Percentiles rank a stretch among this genome's conserved stretches.
Conservation (phyloP, 2,888 invertebrate genomes). For the Eugnorisma glareosa region DNA sequence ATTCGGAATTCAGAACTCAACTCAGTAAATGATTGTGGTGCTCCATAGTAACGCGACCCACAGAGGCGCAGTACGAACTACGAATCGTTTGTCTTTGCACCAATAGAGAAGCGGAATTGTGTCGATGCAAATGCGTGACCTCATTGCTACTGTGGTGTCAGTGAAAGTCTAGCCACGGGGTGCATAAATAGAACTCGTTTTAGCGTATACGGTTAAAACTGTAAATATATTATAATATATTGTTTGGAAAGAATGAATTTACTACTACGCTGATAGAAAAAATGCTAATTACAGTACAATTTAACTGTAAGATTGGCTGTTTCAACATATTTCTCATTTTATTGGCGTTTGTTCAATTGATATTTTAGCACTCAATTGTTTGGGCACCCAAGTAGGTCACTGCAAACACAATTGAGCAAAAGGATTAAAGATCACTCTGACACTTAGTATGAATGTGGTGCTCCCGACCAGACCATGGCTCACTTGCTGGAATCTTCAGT, state of each 20-base stretch:
- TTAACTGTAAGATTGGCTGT: neutral
- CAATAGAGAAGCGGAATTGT: constrained; percentile 20
- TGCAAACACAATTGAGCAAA: neutral
- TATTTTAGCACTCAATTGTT: neutral
- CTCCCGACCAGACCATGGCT: neutral
- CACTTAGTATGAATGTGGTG: neutral
- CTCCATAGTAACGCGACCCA: neutral
- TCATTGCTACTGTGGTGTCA: constrained; percentile 5
- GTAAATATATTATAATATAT: neutral
- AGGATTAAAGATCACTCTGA: neutral
- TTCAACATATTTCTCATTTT: neutral
- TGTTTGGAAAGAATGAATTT: neutral
- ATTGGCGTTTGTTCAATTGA: neutral
- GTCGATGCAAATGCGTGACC: constrained; percentile 35
- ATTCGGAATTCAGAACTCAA: neutral
- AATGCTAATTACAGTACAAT: neutral
- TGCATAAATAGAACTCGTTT: neutral
- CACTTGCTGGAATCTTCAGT: neutral
- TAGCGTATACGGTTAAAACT: neutral
- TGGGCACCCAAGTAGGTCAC: neutral
- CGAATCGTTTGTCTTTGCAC: constrained; percentile 23
- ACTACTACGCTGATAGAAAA: neutral
- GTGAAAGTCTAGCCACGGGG: neutral
- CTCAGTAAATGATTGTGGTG: constrained; percentile 11
- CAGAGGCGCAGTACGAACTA: neutral